Conservation (phyloP, 2,888 invertebrate genomes). For the Steinernema carpocapsae region DNA sequence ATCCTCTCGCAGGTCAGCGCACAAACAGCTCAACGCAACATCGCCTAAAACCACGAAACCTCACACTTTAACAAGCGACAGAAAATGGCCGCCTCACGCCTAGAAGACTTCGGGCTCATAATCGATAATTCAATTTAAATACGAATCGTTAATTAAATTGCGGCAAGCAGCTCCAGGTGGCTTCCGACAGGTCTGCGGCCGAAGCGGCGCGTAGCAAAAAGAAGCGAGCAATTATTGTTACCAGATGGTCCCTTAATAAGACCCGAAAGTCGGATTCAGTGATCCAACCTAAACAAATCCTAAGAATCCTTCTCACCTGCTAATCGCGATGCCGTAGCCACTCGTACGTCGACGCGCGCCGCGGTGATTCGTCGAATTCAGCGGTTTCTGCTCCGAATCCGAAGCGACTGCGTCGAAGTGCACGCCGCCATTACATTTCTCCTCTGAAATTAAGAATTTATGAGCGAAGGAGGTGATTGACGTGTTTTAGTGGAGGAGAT, state of each 20-base stretch:
- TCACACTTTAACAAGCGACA: too few relatives aligned
- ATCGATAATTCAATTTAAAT: background rate
- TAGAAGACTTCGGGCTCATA: too few relatives aligned
- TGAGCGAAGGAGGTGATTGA: background rate
- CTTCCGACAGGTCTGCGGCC: background rate
- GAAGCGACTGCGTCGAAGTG: conserved; percentile 57
- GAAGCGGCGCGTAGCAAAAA: background rate
- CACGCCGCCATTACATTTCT: conserved; percentile 66
- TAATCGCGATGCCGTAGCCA: conserved; percentile 68
- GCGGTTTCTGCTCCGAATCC: conserved; percentile 42
- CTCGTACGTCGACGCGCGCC: conserved; percentile 60
- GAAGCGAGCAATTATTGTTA: too few relatives aligned
- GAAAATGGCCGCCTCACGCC: too few relatives aligned
- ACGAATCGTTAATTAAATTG: conserved; percentile 11
- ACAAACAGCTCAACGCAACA: too few relatives aligned
- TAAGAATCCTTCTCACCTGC: conserved; percentile 54
- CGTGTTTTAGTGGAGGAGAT: background rate
- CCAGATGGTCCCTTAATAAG: too few relatives aligned
- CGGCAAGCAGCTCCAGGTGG: background rate
- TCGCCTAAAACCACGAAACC: too few relatives aligned
- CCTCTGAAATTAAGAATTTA: conserved; percentile 54
- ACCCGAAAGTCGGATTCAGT: too few relatives aligned
- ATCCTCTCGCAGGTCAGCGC: too few relatives aligned
- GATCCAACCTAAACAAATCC: too few relatives aligned
- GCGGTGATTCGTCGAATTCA: conserved; percentile 1